phyloP scores from a whole-genome alignment of 2,113 vertebrate genomes.

The Hucho hucho region DNA sequence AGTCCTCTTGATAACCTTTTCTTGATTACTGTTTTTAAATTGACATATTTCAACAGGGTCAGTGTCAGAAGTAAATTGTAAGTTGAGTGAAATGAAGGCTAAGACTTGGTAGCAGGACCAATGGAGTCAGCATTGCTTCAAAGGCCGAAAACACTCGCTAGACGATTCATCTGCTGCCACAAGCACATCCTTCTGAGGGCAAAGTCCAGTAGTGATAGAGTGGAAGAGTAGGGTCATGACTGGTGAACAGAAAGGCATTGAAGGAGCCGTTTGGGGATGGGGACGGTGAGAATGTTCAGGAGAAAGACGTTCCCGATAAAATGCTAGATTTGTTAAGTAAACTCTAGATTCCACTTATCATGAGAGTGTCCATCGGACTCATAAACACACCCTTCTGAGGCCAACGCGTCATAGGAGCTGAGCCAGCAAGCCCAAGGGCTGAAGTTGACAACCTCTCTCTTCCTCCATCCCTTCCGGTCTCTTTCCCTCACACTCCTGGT shows the following conservation, averaged over 20 bases:
- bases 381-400: conserved; percentile 29
- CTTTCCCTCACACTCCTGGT: not conserved
- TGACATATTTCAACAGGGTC: too few species aligned
- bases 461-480: conserved; percentile 1
- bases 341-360: conserved; percentile 66
- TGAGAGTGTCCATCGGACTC: conserved; percentile 39
- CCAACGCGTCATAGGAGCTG: conserved; percentile 36
- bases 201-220: not conserved
- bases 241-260: conserved; percentile 4
- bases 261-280: not conserved
- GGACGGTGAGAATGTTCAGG: conserved; percentile 21
- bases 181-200: not conserved
- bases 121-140: not conserved
- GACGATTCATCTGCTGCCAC: not conserved
- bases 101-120: not conserved
- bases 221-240: not conserved
- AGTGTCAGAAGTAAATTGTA: too few species aligned
- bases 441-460: not conserved
- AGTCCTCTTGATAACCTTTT: too few species aligned
- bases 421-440: conserved; percentile 10
- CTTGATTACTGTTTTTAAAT: too few species aligned
- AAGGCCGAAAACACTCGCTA: too few species aligned
- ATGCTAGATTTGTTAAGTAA: conserved; percentile 72
- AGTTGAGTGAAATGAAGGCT: not conserved
- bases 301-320: conserved; percentile 65